phyloP scores from a whole-genome alignment of 2,797 vertebrate species.

The Molossus molossus region DNA sequence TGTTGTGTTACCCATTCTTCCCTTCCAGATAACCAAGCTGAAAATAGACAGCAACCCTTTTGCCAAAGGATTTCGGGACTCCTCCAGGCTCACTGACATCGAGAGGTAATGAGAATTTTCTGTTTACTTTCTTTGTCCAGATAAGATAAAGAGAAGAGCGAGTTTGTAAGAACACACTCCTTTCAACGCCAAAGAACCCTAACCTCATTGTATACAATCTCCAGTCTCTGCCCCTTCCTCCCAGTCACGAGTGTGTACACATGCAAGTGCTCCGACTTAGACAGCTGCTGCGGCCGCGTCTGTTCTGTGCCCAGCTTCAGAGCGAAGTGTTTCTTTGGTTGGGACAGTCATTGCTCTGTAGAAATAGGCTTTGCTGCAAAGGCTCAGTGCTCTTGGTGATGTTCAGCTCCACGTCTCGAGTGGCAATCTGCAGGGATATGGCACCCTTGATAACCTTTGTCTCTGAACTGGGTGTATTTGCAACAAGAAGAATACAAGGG shows the following conservation, averaged over 20 bases:
- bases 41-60: constrained; percentile 99
- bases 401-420: constrained; percentile 70
- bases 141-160: constrained; percentile 88
- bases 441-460: neutral
- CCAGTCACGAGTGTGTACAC: constrained; percentile 66
- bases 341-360: neutral
- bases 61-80: constrained; percentile 99
- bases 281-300: constrained; percentile 70
- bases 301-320: neutral
- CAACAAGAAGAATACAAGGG: neutral
- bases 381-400: constrained; percentile 75
- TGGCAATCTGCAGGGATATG: constrained; percentile 61
- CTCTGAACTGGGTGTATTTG: neutral
- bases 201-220: constrained; percentile 71
- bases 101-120: constrained; percentile 97
- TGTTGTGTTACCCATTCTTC: constrained; percentile 79
- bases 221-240: constrained; percentile 69
- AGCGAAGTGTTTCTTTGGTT: constrained; percentile 71
- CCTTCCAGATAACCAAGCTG: constrained; percentile 97
- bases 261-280: constrained; percentile 74
- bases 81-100: constrained; percentile 98
- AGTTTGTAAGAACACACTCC: constrained; percentile 84
- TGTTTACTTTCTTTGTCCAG: constrained; percentile 88
- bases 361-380: constrained; percentile 81
- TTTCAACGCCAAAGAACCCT: constrained; percentile 78